These are phyloP conservation scores for Dasyornis broadbenti DNA, from an alignment of 2,113 vertebrate genomes.

Conservation along the genomic window DNA sequence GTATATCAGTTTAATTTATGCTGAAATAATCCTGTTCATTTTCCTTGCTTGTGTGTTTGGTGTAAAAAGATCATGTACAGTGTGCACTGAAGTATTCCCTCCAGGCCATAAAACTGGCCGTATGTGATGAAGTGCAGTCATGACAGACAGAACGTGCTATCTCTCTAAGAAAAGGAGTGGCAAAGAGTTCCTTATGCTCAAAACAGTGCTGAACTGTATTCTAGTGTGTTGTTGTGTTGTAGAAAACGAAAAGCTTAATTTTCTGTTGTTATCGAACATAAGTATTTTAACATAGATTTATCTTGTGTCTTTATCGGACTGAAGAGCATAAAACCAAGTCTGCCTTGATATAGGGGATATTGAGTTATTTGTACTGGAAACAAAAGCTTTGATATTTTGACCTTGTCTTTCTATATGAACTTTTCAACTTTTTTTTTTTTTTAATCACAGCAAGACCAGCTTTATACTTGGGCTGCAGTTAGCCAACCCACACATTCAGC, in stretches of 20 bases:
- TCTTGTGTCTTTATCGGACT: neutral
- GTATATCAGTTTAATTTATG: neutral
- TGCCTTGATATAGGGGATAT: neutral
- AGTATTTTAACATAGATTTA: neutral
- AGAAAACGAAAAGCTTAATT: neutral
- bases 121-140: neutral
- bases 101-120: neutral
- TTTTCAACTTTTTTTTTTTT: neutral
- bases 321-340: neutral
- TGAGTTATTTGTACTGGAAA: neutral
- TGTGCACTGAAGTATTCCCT: neutral
- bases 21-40: neutral
- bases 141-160: neutral
- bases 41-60: neutral
- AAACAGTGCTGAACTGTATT: neutral
- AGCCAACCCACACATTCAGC: slow-evolving; percentile 86
- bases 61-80: accelerated
- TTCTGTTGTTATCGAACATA: neutral
- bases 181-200: neutral
- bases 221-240: neutral
- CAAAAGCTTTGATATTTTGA: neutral
- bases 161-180: neutral
- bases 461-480: slow-evolving; percentile 94
- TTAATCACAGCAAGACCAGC: slow-evolving; percentile 84
- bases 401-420: neutral